Evolutionary conservation across 2,797 vertebrate genomes (phyloP).

Genomic region (Darevskia mixta): DNA sequence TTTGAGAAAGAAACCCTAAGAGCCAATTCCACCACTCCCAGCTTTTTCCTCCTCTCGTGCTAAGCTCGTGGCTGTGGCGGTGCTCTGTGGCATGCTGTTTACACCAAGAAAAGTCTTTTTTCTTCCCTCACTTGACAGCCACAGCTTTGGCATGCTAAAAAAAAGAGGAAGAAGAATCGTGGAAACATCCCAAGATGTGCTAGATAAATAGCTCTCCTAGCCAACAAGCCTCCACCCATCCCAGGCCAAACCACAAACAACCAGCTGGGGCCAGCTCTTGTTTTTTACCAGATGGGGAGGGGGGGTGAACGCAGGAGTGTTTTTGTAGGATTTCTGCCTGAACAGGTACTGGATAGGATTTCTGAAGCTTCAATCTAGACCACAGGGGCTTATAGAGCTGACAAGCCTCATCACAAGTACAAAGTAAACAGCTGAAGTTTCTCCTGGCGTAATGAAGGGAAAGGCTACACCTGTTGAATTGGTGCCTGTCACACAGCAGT

Average conservation of each 20-base stretch:
- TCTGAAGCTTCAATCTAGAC: not conserved
- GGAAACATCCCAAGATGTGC: conserved; percentile 12
- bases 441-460: not conserved
- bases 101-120: not conserved
- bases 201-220: conserved; percentile 13
- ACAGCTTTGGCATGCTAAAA: not conserved
- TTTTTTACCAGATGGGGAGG: not conserved
- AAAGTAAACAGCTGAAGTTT: not conserved
- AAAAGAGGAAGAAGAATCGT: not conserved
- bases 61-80: not conserved
- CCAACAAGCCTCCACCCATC: conserved; percentile 9
- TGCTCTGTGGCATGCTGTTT: not conserved
- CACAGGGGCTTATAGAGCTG: not conserved
- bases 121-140: not conserved
- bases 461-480: not conserved
- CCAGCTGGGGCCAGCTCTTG: not conserved
- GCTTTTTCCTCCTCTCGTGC: not conserved
- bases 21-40: not conserved
- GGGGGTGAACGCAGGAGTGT: not conserved
- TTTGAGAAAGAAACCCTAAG: not conserved
- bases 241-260: conserved; percentile 2
- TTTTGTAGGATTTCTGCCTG: not conserved
- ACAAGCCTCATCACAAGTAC: not conserved
- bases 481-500: not conserved
- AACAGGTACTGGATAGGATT: not conserved